Percentiles rank a stretch among this genome's conserved stretches.
phyloP scores from a whole-genome alignment of 1,140 invertebrate genomes.

The Leucophenga varia region DNA sequence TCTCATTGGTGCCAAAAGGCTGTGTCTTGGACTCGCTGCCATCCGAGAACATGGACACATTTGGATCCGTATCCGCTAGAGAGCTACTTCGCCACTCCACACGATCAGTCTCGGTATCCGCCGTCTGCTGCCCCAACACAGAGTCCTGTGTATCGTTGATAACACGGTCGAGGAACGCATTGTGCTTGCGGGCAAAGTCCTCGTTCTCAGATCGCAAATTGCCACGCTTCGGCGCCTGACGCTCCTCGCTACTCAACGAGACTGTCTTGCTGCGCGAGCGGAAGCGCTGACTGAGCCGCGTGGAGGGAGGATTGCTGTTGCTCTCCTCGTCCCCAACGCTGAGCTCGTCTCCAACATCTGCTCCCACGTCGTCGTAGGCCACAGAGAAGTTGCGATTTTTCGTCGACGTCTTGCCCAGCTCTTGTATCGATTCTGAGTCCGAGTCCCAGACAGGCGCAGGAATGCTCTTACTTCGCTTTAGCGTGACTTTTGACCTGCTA shows the following conservation, averaged over 20 bases:
- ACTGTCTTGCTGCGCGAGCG: slow-evolving; percentile 32
- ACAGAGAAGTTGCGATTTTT: slow-evolving; percentile 16
- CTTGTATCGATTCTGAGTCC: slow-evolving; percentile 16
- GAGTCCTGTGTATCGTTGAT: slow-evolving; percentile 24
- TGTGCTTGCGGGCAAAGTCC: slow-evolving; percentile 63
- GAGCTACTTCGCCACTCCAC: slow-evolving; percentile 17
- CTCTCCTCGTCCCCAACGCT: slow-evolving; percentile 20
- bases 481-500: not conserved
- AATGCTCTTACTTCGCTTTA: slow-evolving; percentile 37
- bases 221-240: slow-evolving; percentile 17
- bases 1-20: too few species aligned
- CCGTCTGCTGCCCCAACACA: not conserved
- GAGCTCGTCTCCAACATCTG: slow-evolving; percentile 4
- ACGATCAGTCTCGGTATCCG: slow-evolving; percentile 1
- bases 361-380: slow-evolving; percentile 15
- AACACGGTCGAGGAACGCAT: slow-evolving; percentile 59
- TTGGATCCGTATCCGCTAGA: slow-evolving; percentile 14
- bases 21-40: too few species aligned
- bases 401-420: not conserved
- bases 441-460: slow-evolving; percentile 20
- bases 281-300: slow-evolving; percentile 1
- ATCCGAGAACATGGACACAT: slow-evolving; percentile 25
- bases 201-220: slow-evolving; percentile 62
- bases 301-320: slow-evolving; percentile 15
- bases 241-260: slow-evolving; percentile 27